Evolutionary conservation across 2,113 vertebrate genomes (phyloP).

Genomic region (Neomonachus schauinslandi): DNA sequence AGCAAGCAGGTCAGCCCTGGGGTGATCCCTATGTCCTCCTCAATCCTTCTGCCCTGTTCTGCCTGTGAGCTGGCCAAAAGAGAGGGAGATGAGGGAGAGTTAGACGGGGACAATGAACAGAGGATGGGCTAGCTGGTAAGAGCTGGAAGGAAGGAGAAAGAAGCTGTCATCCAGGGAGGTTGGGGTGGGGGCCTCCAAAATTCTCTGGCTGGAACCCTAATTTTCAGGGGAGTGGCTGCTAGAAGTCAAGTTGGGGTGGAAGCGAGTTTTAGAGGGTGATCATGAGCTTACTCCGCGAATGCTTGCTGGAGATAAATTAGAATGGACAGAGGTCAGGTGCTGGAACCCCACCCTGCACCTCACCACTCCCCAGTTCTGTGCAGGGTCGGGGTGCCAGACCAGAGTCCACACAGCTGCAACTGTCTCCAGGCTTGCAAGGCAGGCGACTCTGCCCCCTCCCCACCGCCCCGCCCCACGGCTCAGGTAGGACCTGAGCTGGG

Average conservation of each 20-base stretch:
- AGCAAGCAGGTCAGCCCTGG: background rate
- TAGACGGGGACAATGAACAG: background rate
- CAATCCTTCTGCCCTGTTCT: background rate
- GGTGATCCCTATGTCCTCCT: background rate
- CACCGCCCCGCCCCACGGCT: rapidly evolving
- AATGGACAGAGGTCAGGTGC: background rate
- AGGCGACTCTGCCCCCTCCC: background rate
- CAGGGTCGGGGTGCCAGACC: background rate
- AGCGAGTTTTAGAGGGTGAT: background rate
- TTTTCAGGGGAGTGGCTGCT: background rate
- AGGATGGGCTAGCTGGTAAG: background rate
- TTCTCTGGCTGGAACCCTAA: background rate
- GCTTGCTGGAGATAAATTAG: background rate
- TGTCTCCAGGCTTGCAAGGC: background rate
- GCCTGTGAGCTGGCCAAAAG: background rate
- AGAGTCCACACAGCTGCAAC: background rate
- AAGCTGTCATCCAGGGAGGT: background rate
- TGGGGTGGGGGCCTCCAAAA: background rate
- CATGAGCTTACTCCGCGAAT: background rate
- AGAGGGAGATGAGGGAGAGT: background rate
- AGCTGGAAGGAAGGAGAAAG: background rate
- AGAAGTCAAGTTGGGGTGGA: background rate
- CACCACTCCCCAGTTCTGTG: background rate
- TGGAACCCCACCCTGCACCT: background rate
- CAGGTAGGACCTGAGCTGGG: background rate